Evolutionary conservation across 2,888 invertebrate genomes (phyloP), one percentile per base, ranked within the genome.

Genomic region (Dascillus cervinus): DNA sequence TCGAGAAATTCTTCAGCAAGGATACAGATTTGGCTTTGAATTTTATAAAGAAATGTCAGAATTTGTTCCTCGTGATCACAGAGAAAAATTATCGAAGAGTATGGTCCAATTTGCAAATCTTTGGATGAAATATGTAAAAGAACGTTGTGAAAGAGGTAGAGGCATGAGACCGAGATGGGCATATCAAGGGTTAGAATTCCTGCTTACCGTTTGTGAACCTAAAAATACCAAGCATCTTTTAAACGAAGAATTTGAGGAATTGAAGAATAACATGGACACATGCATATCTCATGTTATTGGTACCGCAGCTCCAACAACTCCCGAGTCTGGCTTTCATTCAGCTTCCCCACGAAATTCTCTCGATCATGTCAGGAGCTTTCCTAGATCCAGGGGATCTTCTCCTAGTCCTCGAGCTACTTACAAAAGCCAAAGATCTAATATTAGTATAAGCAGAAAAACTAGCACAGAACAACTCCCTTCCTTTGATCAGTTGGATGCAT

Each of bases 21-120:
- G 86, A 29, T 94, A 82, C 65, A 82, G 84, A 59, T 86, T 91
- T 55, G 90, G 89, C 6, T 94, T 92, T 58, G 92, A 94, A 72
- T 75, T 79, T 49, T 79, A 85, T 63, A 80, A 77, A 52, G 84
- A 86, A 60, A 70, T 83, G 36, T 76, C 77, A 29, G 74, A 81
- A 10, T 69, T 82, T 35, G 74, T 79, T 19, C 62, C 66, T 29
- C 66, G 66, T 37, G 32, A 53, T n/a, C 47, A 54, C 12, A 47
- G 46, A 37, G 64, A 50, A 6, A 57, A 67, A 41, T 58, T 83
- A 14, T 73, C 78, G 0, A 53, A 70, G 15, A 73, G 76, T 34
- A 70, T 85, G 49, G 73, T 83, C 3, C 64, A 70, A 19, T 84
- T 86, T 58, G 82, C 84, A 5, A 72, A 75, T 47, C 76, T 85